These are phyloP conservation scores for Thereuonema tuberculata DNA, from an alignment of 1,140 invertebrate genomes.

Conservation along the genomic window DNA sequence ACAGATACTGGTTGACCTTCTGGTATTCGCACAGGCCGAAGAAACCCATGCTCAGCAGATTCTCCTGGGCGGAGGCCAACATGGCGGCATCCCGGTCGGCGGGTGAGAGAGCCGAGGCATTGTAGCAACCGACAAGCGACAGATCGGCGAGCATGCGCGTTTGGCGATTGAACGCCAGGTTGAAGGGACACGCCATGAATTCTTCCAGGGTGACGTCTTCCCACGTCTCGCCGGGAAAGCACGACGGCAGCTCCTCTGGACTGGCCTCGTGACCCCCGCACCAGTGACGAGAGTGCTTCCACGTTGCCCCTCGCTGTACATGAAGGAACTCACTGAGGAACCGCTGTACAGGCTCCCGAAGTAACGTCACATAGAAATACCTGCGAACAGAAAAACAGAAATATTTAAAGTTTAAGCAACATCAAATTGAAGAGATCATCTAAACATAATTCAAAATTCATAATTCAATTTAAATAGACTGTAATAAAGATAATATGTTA, in stretches of 20 bases:
- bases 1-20: slow-evolving; percentile 83
- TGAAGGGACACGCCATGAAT: slow-evolving; percentile 78
- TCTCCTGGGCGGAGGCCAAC: slow-evolving; percentile 85
- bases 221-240: slow-evolving; percentile 45
- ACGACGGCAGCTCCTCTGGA: slow-evolving; percentile 41
- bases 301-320: slow-evolving; percentile 94
- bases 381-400: slow-evolving; percentile 27
- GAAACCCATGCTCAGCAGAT: slow-evolving; percentile 86
- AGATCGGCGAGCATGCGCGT: slow-evolving; percentile 95
- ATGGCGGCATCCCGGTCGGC: slow-evolving; percentile 56
- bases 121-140: slow-evolving; percentile 88
- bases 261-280: slow-evolving; percentile 70
- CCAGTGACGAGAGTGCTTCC: slow-evolving; percentile 68
- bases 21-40: slow-evolving; percentile 95
- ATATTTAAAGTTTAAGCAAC: too few species aligned
- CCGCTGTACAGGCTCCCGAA: slow-evolving; percentile 76
- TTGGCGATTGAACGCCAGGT: slow-evolving; percentile 90
- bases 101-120: slow-evolving; percentile 53
- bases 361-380: slow-evolving; percentile 93
- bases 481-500: too few species aligned
- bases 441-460: too few species aligned
- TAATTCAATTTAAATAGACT: too few species aligned
- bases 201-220: slow-evolving; percentile 55
- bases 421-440: too few species aligned
- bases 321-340: slow-evolving; percentile 91